Evolutionary conservation across 2,888 invertebrate genomes (phyloP).

Genomic region (Rhogogaster chlorosoma): DNA sequence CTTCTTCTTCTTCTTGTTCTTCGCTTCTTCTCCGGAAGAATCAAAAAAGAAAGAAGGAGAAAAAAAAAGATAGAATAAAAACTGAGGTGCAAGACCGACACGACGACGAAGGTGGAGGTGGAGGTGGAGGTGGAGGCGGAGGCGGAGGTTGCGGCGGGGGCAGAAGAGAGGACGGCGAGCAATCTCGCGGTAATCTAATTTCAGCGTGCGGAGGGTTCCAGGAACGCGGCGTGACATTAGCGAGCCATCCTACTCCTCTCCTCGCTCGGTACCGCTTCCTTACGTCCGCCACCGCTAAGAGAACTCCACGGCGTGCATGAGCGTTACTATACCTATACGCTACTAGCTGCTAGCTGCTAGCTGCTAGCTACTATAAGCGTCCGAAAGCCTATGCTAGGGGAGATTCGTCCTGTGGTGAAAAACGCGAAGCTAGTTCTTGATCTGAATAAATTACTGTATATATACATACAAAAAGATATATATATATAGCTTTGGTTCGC

Average conservation of each 20-base stretch:
- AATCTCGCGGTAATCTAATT: conserved; percentile 77
- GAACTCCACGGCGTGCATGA: not conserved
- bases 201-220: conserved; percentile 75
- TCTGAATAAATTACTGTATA: conserved; percentile 41
- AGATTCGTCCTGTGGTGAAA: conserved; percentile 49
- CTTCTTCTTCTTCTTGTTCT: no score
- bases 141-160: conserved; percentile 43
- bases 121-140: not conserved
- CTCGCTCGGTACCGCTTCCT: conserved; percentile 1
- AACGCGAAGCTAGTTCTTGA: not conserved
- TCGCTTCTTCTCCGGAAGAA: not conserved
- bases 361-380: not conserved
- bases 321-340: not conserved
- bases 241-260: conserved; percentile 62
- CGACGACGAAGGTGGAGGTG: not conserved
- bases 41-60: not conserved
- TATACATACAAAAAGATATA: not conserved
- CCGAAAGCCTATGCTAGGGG: conserved; percentile 20
- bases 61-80: not conserved
- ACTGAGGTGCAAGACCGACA: conserved; percentile 7
- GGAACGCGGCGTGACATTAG: conserved; percentile 75
- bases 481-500: not conserved
- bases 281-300: conserved; percentile 9
- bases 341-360: not conserved
- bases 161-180: conserved; percentile 66